Base-by-base conservation (phyloP, 2,113 vertebrate genomes). In the Serilophus lunatus region DNA sequence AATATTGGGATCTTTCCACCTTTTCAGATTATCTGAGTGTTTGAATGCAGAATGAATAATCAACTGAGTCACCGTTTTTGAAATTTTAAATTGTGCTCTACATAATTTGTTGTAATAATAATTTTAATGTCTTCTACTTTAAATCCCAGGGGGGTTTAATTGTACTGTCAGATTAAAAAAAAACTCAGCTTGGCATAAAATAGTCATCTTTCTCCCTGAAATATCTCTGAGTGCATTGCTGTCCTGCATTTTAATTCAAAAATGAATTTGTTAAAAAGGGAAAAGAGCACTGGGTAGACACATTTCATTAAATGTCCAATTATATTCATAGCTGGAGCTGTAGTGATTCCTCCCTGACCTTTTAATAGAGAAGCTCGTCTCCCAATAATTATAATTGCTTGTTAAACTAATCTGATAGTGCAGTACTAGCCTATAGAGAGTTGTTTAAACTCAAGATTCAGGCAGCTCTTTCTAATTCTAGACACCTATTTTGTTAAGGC, bases 221-320 rank as follows among this genome's bases (percentile, higher is more conserved):
- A 40, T 50, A 47, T 42, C 51, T 95, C 72, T 77, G 13, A 70
- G 24, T 89, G 60, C 28, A 15, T 18, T 64, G 42, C 82, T 83
- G 36, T 96, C 69, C 53, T 96, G 49, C 44, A 40, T 81, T 87
- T n/a, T 81, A 75, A 69, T 51, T 89, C 50, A 75, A 80, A 91
- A 81, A 91, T 40, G 47, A 86, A 49, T 82, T 81, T 68, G 28
- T 90, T 64, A 33, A 75, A 91, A 80, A 60, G 35, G 20, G 17
- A 83, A 45, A 31, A 61, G 40, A 90, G 59, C 60, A 74, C 76
- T 63, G 87, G 53, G 40, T 66, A 91, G 66, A 57, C 50, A 57
- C 60, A 44, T 93, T 90, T 95, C 42, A 81, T 86, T 95, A 94
- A 92, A 76, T 87, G 70, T 42, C 68, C 56, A 72, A 81, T 96